A percentile compares a stretch with the other conserved stretches of the same genome.
These are phyloP conservation scores for Drosophila recens DNA, from an alignment of 2,888 invertebrate species.

Conservation along the genomic window DNA sequence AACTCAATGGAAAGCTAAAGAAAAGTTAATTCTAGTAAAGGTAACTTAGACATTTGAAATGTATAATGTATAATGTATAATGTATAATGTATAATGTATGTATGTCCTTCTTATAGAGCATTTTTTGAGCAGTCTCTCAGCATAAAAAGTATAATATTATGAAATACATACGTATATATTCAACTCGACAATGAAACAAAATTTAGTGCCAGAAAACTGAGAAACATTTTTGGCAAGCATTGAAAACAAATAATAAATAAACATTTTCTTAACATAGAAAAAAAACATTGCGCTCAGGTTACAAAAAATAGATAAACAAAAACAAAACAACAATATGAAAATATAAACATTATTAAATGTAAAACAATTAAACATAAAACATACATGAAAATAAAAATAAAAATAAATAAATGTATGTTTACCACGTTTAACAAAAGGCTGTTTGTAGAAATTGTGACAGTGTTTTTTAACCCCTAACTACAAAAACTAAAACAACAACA, in stretches of 20 bases:
- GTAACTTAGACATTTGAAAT: constrained; percentile 34
- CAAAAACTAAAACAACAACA: constrained; percentile 21
- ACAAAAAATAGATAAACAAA: constrained; percentile 53
- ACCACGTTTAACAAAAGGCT: constrained; percentile 84
- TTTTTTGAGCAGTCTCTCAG: constrained; percentile 34
- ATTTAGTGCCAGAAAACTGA: constrained; percentile 45
- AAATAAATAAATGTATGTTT: constrained; percentile 58
- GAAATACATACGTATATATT: constrained; percentile 12
- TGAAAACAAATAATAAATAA: constrained; percentile 28
- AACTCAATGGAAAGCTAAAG: constrained; percentile 19
- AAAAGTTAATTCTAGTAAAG: constrained; percentile 45
- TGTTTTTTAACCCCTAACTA: constrained; percentile 64
- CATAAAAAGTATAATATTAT: constrained; percentile 10
- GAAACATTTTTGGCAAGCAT: constrained; percentile 34
- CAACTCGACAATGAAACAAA: constrained; percentile 10
- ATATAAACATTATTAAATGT: constrained; percentile 37
- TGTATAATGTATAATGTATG: background rate
- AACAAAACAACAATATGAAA: constrained; percentile 22
- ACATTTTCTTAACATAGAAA: constrained; percentile 56
- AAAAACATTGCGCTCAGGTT: constrained; percentile 82
- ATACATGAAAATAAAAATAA: constrained; percentile 31
- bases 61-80: background rate
- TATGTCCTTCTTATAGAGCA: constrained; percentile 23
- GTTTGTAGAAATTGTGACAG: constrained; percentile 83
- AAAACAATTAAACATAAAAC: constrained; percentile 25